phyloP scores from a whole-genome alignment of 2,113 vertebrate genomes.

The Crotalus viridis region DNA sequence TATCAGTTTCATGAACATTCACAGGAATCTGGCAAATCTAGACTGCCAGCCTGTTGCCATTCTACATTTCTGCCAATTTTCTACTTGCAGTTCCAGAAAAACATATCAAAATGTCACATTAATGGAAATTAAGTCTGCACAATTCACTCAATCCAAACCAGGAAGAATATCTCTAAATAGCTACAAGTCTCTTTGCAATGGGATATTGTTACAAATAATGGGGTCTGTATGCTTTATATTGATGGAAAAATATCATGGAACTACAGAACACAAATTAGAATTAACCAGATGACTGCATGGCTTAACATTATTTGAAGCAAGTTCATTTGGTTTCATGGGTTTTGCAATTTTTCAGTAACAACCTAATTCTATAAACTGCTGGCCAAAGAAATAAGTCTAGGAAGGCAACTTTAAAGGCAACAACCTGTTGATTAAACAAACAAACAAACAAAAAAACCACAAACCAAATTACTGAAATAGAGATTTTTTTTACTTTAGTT shows the following conservation, averaged over 20 bases:
- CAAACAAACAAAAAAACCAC: neutral
- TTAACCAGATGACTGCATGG: slow-evolving; percentile 30
- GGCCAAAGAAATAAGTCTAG: neutral
- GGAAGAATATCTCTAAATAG: neutral
- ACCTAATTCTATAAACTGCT: neutral
- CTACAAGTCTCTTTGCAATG: neutral
- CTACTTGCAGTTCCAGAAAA: slow-evolving; percentile 35
- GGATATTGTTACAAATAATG: slow-evolving; percentile 5
- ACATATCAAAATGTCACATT: slow-evolving; percentile 29
- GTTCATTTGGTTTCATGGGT: slow-evolving; percentile 14
- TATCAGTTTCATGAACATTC: slow-evolving; percentile 8
- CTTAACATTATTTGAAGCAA: neutral
- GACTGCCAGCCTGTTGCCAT: slow-evolving; percentile 31
- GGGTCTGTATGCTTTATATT: neutral
- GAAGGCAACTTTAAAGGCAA: neutral
- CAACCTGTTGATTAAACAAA: neutral
- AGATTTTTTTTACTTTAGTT: neutral
- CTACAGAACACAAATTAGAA: slow-evolving; percentile 39
- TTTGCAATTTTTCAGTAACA: slow-evolving; percentile 26
- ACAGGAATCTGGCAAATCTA: slow-evolving; percentile 7
- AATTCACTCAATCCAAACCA: slow-evolving; percentile 2
- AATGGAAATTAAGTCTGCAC: slow-evolving; percentile 9
- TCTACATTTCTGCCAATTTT: slow-evolving; percentile 32
- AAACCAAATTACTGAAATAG: neutral
- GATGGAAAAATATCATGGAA: slow-evolving; percentile 30